Base-by-base conservation (phyloP, 2,888 invertebrate genomes). In the Creontiades dilutus region DNA sequence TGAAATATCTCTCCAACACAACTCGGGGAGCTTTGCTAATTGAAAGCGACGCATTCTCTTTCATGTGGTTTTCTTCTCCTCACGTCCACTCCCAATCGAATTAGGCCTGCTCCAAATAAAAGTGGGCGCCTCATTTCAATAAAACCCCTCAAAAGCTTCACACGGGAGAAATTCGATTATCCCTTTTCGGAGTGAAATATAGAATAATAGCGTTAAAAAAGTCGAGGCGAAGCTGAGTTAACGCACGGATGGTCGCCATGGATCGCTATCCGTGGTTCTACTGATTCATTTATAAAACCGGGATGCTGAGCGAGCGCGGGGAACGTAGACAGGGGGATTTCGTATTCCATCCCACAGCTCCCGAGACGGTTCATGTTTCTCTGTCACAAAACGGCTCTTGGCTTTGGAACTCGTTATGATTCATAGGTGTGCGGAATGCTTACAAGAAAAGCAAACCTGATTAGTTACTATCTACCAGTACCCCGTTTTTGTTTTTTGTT, bases 121-220 rank as follows among this genome's bases (percentile, higher is more conserved):
- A 90, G 89, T 89, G 84, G 84, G 82, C 48, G 76, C 84, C 90
- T 90, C 90, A 90, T 90, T 90, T 90, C 90, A 90, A 90, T 90
- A 90, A 90, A 90, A 76, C 88, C 88, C 78, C 57, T 23, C 90
- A 86, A 87, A 90, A 87, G 89, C 86, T 80, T 86, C 85, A 47
- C 90, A 89, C 68, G 90, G 61, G 86, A 81, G 89, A 89, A 84
- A 89, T 89, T 84, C 76, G 84, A 89, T 89, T 89, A 89, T 89
- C 89, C 89, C 61, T 81, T 81, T 48, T n/a, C 88, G 76, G 82
- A 84, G 76, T 88, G 84, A 89, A 84, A 89, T 89, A 89, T 89
- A 89, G 76, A 89, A 89, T 89, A 84, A 89, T 89, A 89, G 89
- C 84, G 89, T 82, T 82, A 84, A 82, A 82, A 84, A 89, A 75